Conservation (phyloP, 1,140 invertebrate species). For the Kradibia gibbosae region DNA sequence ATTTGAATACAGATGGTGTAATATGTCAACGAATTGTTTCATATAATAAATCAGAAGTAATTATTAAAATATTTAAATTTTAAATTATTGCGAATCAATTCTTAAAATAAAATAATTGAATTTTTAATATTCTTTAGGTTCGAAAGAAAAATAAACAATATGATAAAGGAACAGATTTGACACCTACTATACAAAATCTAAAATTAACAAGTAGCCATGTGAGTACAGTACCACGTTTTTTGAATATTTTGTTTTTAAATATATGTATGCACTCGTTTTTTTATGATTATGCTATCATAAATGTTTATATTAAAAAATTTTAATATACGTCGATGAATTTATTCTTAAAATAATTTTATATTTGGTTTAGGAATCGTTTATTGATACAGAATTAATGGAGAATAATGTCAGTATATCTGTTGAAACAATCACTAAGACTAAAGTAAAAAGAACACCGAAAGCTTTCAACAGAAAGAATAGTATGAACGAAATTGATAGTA, state of each 20-base stretch:
- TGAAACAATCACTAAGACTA: background rate
- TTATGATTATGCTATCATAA: no score
- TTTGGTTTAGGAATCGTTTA: slow-evolving; percentile 4
- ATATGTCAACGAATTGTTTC: slow-evolving; percentile 21
- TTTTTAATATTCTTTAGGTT: background rate
- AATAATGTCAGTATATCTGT: slow-evolving; percentile 5
- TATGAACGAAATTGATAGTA: background rate
- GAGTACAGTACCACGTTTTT: background rate
- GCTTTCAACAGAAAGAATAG: background rate
- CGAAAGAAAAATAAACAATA: background rate
- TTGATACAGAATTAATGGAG: background rate
- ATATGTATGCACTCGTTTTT: no score
- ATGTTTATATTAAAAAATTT: no score
- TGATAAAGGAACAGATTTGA: background rate
- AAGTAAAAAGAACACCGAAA: background rate
- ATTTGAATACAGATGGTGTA: slow-evolving; percentile 28
- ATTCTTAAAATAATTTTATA: background rate
- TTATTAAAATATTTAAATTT: background rate
- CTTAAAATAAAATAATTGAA: background rate
- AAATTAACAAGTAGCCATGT: background rate
- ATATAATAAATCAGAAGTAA: no score
- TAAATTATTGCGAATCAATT: slow-evolving; percentile 12
- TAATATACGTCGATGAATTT: no score
- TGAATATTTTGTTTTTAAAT: no score
- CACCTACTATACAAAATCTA: background rate